Evolutionary conservation across 2,113 vertebrate species (phyloP), one percentile per base, ranked within the genome.

Genomic region (Micronycteris hirsuta): DNA sequence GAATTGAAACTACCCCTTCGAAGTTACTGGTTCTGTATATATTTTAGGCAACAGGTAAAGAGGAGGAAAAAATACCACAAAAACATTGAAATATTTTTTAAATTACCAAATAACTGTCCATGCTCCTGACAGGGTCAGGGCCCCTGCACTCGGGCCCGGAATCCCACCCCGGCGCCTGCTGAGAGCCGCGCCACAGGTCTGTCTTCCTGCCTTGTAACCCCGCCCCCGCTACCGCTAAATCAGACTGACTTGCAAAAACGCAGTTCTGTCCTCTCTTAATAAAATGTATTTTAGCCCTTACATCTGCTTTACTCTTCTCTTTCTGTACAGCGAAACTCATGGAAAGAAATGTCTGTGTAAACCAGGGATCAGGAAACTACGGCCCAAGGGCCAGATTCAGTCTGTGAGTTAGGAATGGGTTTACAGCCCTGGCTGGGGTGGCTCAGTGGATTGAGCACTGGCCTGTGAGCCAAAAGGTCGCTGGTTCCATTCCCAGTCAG

Each of bases 1-100:
- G 36, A 92, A 90, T 86, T 73, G 88, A 91, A 94, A 96, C 36
- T 93, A 56, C 19, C 24, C 58, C 22, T 88, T 54, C 61, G 78
- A 93, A 92, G 26, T 86, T 83, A 94, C 31, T 88, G 45, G 33
- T 33, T 80, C 67, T 78, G 47, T 0, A 88, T 65, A n/a, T 31
- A 67, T 88, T 12, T 7, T 68, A 89, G 20, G 43, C 63, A 76
- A 73, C 6, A 76, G 26, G 68, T 5, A 86, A 78, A 43, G 28
- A 71, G 54, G 54, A 5, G 16, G 24, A 4, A 49, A 67, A 71
- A 43, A 38, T 10, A 26, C 4, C 49, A 89, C 31, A 85, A 56
- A 92, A 54, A 61, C 2, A 96, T 49, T 47, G 47, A 38, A 65
- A 38, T 76, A 28, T 41, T 28, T 28, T 85, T 80, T 31, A 58